Conservation (phyloP, 2,888 invertebrate genomes). For the Caprella mutica region DNA sequence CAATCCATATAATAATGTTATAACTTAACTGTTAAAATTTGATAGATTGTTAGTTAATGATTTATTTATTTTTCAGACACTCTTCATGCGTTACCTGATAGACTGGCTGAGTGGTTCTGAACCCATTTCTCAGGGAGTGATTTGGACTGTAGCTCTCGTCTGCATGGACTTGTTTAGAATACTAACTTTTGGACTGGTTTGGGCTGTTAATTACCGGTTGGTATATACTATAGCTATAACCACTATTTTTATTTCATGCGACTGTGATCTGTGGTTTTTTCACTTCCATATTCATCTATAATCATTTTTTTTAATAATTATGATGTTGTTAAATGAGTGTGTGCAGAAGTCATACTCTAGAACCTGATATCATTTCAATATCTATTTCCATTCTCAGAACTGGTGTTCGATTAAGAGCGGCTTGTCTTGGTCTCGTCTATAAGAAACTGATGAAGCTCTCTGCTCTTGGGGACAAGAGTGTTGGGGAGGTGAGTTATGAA, state of each 20-base stretch:
- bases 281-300: too few species aligned
- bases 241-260: too few species aligned
- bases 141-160: slow-evolving; percentile 43
- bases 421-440: slow-evolving; percentile 41
- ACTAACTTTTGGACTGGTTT: slow-evolving; percentile 44
- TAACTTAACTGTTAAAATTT: too few species aligned
- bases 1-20: too few species aligned
- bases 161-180: slow-evolving; percentile 44
- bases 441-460: slow-evolving; percentile 42
- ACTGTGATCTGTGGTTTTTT: too few species aligned
- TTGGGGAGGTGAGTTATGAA: slow-evolving; percentile 43
- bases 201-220: slow-evolving; percentile 45
- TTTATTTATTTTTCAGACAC: slow-evolving; percentile 39
- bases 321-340: too few species aligned
- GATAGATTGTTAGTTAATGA: slow-evolving; percentile 4
- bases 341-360: too few species aligned
- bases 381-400: slow-evolving; percentile 34
- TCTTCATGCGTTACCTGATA: slow-evolving; percentile 44
- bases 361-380: too few species aligned
- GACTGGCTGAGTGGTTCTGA: slow-evolving; percentile 41
- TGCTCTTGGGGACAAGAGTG: slow-evolving; percentile 43
- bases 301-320: too few species aligned
- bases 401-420: slow-evolving; percentile 41
- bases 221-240: too few species aligned
- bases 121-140: slow-evolving; percentile 41